Base-by-base conservation (phyloP, 2,888 invertebrate species). In the Listrodromus nycthemerus region DNA sequence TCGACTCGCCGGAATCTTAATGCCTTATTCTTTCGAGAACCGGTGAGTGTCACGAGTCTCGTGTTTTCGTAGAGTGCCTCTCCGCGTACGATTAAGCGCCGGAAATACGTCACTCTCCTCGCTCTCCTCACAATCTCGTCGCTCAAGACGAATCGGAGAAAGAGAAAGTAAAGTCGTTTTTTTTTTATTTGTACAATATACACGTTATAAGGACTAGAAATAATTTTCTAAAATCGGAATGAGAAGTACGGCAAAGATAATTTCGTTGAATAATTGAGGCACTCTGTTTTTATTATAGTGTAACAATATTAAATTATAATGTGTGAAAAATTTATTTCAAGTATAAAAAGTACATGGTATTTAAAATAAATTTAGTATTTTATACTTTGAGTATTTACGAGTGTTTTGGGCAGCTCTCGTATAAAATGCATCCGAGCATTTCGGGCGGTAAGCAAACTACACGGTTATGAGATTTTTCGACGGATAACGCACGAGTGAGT, bases 1-100 rank as follows among this genome's bases (percentile, higher is more conserved):
- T 80, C 55, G 66, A 58, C 67, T 24, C 21, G 66, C 58, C 66
- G 48, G 58, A 37, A 76, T 76, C 52, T 73, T 73, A 73, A 73
- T 73, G 45, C 41, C 41, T 73, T 45, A 73, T 61, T 61, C 58
- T 41, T n/a, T 21, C 24, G 71, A 66, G 33, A 63, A 21, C 70
- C 21, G 41, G 71, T 79, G 52, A 65, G 71, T 79, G 78, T 71
- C 50, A 79, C 70, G 58, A n/a, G 27, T 55, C 21, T 50, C 41
- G 24, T 70, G 19, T 48, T 41, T n/a, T 37, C 50, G n/a, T 50
- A 48, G 21, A 70, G 50, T 63, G 69, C 33, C 30, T 61, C 50
- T 24, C 33, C 10, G 21, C 48, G 50, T 41, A n/a, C 41, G 41
- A 45, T 45, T 16, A 45, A 45, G 41, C 41, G 41, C 41, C 16